Evolutionary conservation across 2,888 invertebrate species (phyloP).

Genomic region (Drosophila mimica): DNA sequence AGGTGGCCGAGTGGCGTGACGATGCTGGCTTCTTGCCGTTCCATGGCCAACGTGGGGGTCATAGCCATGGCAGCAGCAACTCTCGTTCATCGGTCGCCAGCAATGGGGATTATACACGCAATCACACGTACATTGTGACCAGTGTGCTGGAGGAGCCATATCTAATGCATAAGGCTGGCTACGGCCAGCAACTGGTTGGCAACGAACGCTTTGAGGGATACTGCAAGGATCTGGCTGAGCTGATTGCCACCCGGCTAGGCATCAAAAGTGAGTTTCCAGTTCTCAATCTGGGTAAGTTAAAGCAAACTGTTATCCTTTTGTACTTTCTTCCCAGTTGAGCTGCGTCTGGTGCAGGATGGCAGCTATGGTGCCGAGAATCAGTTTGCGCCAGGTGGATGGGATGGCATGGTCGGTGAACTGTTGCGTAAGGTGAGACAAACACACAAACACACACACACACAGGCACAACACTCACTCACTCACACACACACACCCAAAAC

Average conservation of each 20-base stretch:
- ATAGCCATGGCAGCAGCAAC: constrained; percentile 13
- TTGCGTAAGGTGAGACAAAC: constrained; percentile 90
- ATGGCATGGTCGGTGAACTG: constrained; percentile 94
- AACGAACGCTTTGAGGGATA: constrained; percentile 95
- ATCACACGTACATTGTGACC: constrained; percentile 93
- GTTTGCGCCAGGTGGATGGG: constrained; percentile 92
- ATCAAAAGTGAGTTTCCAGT: constrained; percentile 90
- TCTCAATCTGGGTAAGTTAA: constrained; percentile 8
- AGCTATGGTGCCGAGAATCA: constrained; percentile 93
- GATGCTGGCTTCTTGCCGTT: constrained; percentile 90
- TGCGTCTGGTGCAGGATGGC: constrained; percentile 93
- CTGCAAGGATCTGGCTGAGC: constrained; percentile 95
- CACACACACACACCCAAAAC: constrained; percentile 3
- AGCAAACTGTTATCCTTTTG: constrained; percentile 3
- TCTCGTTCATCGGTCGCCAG: constrained; percentile 45
- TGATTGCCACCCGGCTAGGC: constrained; percentile 91
- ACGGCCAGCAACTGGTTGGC: constrained; percentile 87
- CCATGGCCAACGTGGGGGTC: constrained; percentile 42
- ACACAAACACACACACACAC: constrained; percentile 12
- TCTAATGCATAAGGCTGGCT: constrained; percentile 90
- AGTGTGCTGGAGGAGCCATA: constrained; percentile 95
- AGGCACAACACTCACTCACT: neutral
- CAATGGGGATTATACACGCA: constrained; percentile 91
- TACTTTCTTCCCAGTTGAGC: constrained; percentile 88
- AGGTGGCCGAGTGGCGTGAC: constrained; percentile 96